Conservation (phyloP, 1,140 invertebrate species). For the Ptiloglossa arizonensis region DNA sequence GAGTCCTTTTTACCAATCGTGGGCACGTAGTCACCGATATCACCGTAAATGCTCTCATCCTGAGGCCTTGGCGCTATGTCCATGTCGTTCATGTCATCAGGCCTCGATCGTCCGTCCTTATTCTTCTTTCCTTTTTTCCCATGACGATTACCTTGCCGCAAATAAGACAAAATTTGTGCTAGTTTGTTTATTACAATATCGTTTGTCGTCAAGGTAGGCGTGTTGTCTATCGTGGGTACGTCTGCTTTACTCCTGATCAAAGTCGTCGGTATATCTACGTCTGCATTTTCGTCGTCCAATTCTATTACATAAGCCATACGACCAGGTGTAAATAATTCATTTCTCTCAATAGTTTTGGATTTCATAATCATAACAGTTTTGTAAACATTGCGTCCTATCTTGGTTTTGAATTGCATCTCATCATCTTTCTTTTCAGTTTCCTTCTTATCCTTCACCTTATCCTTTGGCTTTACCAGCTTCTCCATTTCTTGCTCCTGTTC, state of each 20-base stretch:
- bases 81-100: constrained; percentile 67
- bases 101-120: constrained; percentile 80
- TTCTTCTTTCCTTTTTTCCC: constrained; percentile 90
- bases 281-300: constrained; percentile 93
- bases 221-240: constrained; percentile 90
- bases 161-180: constrained; percentile 97
- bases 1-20: constrained; percentile 74
- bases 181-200: constrained; percentile 98
- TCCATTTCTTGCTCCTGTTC: constrained; percentile 94
- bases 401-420: constrained; percentile 91
- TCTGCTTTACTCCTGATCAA: constrained; percentile 97
- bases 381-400: constrained; percentile 89
- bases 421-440: constrained; percentile 85
- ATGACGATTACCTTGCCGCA: constrained; percentile 90
- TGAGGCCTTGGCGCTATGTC: constrained; percentile 64
- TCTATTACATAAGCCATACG: constrained; percentile 99
- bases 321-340: constrained; percentile 97
- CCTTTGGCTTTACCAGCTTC: constrained; percentile 83
- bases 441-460: constrained; percentile 84
- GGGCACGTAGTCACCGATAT: constrained; percentile 95
- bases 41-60: constrained; percentile 95
- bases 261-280: constrained; percentile 97
- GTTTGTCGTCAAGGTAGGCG: constrained; percentile 94
- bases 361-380: constrained; percentile 86
- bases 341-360: constrained; percentile 89